These are phyloP conservation scores for Thymelicus sylvestris DNA, from an alignment of 2,888 invertebrate species.

Conservation along the genomic window DNA sequence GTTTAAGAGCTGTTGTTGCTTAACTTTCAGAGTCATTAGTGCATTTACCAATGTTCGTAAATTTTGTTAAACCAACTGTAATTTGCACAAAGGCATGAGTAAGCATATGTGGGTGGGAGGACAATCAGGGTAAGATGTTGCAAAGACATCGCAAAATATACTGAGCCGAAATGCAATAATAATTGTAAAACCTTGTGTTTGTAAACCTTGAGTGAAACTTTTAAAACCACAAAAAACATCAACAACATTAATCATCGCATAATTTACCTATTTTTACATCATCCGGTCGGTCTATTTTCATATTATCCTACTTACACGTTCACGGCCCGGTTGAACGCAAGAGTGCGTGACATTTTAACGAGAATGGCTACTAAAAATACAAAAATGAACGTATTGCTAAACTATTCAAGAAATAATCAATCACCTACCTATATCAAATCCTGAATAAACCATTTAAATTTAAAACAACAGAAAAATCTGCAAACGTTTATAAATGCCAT, in stretches of 20 bases:
- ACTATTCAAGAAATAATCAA: not conserved
- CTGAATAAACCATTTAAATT: not conserved
- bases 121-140: conserved; percentile 19
- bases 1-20: not conserved
- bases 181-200: not conserved
- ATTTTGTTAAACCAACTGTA: conserved; percentile 23
- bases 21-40: not conserved
- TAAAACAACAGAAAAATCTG: not conserved
- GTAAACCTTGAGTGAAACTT: conserved; percentile 3
- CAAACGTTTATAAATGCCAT: not conserved
- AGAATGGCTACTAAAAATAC: conserved; percentile 41
- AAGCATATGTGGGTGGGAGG: conserved; percentile 36
- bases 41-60: conserved; percentile 12
- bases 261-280: conserved; percentile 42
- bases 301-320: conserved; percentile 55
- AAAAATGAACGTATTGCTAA: not conserved
- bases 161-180: conserved; percentile 6
- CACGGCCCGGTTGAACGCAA: conserved; percentile 54
- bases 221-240: conserved; percentile 18
- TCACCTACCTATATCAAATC: not conserved
- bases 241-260: conserved; percentile 38
- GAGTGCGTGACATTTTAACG: conserved; percentile 66
- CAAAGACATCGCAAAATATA: conserved; percentile 21
- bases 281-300: conserved; percentile 45
- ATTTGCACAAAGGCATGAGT: conserved; percentile 37